Conservation (phyloP, 2,797 vertebrate genomes). For the Cephalopachus bancanus region DNA sequence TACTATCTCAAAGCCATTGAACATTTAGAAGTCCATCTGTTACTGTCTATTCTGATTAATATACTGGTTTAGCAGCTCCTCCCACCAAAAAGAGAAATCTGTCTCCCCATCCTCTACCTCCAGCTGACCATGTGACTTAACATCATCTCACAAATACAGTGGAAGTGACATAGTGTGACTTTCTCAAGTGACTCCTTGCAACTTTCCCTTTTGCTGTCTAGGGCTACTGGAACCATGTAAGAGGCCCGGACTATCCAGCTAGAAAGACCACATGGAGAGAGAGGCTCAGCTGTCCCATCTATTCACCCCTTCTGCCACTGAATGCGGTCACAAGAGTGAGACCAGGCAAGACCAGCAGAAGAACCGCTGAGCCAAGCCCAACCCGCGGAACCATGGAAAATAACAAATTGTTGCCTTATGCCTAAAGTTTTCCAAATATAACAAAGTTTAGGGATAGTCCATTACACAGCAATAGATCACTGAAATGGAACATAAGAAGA, state of each 20-base stretch:
- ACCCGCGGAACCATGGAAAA: background rate
- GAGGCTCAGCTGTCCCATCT: background rate
- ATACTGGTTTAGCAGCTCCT: background rate
- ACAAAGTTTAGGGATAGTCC: background rate
- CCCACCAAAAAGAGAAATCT: background rate
- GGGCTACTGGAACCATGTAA: background rate
- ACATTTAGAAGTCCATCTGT: no score
- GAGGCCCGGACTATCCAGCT: background rate
- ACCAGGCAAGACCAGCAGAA: background rate
- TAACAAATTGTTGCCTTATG: background rate
- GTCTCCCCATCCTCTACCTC: background rate
- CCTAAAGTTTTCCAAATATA: background rate
- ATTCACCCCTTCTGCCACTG: background rate
- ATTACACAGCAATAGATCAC: background rate
- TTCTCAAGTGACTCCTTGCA: background rate
- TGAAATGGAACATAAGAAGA: background rate
- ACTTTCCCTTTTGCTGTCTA: background rate
- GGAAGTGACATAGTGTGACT: background rate
- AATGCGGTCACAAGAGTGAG: background rate
- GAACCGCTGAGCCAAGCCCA: background rate
- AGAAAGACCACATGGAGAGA: background rate
- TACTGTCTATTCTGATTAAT: background rate
- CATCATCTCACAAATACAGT: background rate
- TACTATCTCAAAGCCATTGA: no score
- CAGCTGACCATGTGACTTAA: background rate